Conservation (phyloP, 2,888 invertebrate species). For the Tenthredo amoena region DNA sequence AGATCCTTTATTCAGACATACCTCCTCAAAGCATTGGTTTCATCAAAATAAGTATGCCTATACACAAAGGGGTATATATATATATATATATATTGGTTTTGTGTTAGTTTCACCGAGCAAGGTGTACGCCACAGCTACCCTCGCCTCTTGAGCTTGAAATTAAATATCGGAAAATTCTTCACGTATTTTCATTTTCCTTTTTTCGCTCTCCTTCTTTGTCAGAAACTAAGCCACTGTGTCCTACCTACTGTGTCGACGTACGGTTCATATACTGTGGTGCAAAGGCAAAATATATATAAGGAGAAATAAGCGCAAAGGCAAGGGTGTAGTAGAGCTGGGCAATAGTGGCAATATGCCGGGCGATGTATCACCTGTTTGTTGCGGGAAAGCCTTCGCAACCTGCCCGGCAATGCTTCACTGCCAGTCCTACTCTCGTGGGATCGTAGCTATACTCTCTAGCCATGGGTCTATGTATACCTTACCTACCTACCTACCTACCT, state of each 20-base stretch:
- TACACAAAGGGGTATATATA: background rate
- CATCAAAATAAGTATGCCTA: conserved; percentile 7
- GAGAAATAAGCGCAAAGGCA: background rate
- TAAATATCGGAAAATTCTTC: background rate
- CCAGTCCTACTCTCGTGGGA: conserved; percentile 46
- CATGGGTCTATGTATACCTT: background rate
- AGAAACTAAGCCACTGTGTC: conserved; percentile 8
- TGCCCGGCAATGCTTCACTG: conserved; percentile 44
- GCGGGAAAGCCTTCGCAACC: conserved; percentile 36
- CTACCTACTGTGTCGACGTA: background rate
- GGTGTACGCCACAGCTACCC: background rate
- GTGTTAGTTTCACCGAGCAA: background rate
- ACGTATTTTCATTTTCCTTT: background rate
- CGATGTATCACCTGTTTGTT: conserved; percentile 51
- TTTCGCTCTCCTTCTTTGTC: background rate
- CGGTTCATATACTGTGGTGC: background rate
- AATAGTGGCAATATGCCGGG: conserved; percentile 41
- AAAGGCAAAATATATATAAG: background rate
- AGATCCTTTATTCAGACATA: conserved; percentile 7
- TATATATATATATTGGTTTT: background rate
- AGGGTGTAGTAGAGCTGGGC: background rate
- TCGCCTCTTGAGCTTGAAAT: background rate
- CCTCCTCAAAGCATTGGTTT: conserved; percentile 3
- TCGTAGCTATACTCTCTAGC: conserved; percentile 31
- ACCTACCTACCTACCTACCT: background rate